Conservation (phyloP, 1,140 invertebrate genomes). For the Glossosoma conforme region DNA sequence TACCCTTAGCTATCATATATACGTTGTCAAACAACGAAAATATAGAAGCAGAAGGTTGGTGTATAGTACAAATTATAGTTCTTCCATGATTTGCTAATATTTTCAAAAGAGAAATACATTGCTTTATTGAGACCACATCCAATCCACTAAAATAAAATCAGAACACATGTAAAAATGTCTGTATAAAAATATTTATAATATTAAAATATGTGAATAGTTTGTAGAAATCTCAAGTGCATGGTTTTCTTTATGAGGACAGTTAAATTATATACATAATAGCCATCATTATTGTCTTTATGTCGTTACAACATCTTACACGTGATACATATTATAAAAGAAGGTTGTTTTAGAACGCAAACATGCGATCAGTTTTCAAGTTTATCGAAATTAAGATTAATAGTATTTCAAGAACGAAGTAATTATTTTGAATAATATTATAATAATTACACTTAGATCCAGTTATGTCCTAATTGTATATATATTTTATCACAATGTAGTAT, state of each 20-base stretch:
- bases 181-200: not conserved
- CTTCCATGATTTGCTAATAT: slow-evolving; percentile 60
- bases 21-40: slow-evolving; percentile 68
- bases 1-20: slow-evolving; percentile 21
- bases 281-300: not conserved
- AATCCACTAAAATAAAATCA: slow-evolving; percentile 58
- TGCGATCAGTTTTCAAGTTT: too few species aligned
- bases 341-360: too few species aligned
- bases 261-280: not conserved
- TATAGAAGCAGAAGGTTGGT: slow-evolving; percentile 77
- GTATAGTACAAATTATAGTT: slow-evolving; percentile 77
- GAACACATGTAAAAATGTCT: not conserved
- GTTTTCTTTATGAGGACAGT: not conserved
- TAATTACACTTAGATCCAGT: too few species aligned
- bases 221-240: not conserved
- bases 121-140: slow-evolving; percentile 67
- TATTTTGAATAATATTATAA: too few species aligned
- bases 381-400: too few species aligned
- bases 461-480: too few species aligned
- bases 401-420: too few species aligned
- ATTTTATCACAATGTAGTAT: too few species aligned
- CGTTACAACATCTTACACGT: not conserved
- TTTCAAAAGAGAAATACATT: slow-evolving; percentile 56
- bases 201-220: not conserved
- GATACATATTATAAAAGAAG: too few species aligned